Evolutionary conservation across 2,113 vertebrate genomes (phyloP).

Genomic region (Corapipo altera): DNA sequence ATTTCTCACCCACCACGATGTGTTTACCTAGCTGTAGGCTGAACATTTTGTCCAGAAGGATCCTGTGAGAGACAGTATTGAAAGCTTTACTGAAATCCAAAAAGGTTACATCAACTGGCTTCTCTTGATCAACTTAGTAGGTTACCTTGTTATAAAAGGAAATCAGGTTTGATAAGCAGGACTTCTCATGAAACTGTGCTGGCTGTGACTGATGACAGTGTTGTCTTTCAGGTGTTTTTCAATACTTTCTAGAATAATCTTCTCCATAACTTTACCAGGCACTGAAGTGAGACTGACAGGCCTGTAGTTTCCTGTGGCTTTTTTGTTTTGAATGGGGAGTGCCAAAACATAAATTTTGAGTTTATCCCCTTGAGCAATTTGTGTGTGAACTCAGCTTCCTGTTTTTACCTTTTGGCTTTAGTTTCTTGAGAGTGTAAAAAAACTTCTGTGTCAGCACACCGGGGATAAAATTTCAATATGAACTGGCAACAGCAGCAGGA

Average conservation of each 20-base stretch:
- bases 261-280: neutral
- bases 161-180: neutral
- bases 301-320: neutral
- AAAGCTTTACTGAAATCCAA: neutral
- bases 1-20: neutral
- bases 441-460: neutral
- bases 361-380: neutral
- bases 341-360: neutral
- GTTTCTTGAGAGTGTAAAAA: neutral
- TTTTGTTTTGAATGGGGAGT: neutral
- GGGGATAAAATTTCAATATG: neutral
- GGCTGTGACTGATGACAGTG: neutral
- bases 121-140: neutral
- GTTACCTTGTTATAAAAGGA: neutral
- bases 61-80: neutral
- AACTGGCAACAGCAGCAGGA: neutral
- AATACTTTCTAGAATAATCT: neutral
- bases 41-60: neutral
- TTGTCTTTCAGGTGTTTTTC: neutral
- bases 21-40: neutral
- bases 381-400: neutral
- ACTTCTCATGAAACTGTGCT: neutral
- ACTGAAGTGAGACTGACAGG: neutral
- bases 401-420: neutral
- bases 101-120: neutral